phyloP scores from a whole-genome alignment of 2,888 invertebrate genomes.

The Nephrotoma flavescens region DNA sequence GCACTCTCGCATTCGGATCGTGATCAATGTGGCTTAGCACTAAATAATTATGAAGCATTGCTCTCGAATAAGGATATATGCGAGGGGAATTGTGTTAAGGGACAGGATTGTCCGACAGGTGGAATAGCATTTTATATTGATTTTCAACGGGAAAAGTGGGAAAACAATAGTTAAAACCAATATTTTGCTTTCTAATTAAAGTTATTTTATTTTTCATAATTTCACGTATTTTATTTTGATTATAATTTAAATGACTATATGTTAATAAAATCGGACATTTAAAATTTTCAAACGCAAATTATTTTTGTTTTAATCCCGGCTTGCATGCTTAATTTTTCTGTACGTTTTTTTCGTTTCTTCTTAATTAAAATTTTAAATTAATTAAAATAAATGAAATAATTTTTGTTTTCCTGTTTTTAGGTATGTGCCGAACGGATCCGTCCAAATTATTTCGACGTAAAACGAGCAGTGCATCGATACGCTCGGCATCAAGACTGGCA shows the following conservation, averaged over 20 bases:
- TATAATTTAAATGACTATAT: neutral
- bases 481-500: conserved; percentile 12
- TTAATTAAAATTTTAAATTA: neutral
- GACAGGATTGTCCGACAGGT: conserved; percentile 75
- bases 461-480: conserved; percentile 26
- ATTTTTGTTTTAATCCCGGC: neutral
- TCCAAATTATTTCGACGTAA: conserved; percentile 30
- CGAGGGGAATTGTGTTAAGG: conserved; percentile 73
- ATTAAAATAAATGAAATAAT: neutral
- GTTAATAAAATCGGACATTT: neutral
- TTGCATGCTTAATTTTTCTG: neutral
- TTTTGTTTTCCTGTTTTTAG: conserved; percentile 15
- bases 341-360: neutral
- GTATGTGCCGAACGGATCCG: conserved; percentile 30
- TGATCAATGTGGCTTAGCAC: conserved; percentile 58
- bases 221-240: neutral
- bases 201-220: neutral
- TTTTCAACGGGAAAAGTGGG: conserved; percentile 17
- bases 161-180: conserved; percentile 7
- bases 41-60: conserved; percentile 72
- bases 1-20: conserved; percentile 58
- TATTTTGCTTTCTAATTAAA: neutral
- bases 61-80: conserved; percentile 66
- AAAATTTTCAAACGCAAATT: neutral
- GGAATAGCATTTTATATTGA: conserved; percentile 20